Percentiles rank a stretch among this genome's conserved stretches.
These are phyloP conservation scores for Drosophila saltans DNA, from an alignment of 1,140 invertebrate species.

Conservation along the genomic window DNA sequence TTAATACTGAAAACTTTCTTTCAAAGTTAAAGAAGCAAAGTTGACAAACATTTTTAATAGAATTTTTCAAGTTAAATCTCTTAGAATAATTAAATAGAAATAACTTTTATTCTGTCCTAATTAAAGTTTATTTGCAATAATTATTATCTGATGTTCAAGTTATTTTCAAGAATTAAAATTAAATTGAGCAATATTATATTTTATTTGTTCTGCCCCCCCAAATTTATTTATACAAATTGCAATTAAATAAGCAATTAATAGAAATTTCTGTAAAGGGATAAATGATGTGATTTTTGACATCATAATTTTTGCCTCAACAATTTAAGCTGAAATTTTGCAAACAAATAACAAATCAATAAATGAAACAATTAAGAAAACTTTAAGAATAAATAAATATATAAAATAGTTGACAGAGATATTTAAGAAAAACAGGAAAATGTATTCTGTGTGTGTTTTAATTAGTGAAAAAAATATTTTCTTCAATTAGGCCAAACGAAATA, in stretches of 20 bases:
- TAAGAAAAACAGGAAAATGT: neutral
- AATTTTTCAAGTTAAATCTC: too few relatives aligned
- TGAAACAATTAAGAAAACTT: too few relatives aligned
- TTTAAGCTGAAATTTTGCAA: neutral
- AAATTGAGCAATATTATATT: too few relatives aligned
- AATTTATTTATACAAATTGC: neutral
- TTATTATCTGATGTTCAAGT: too few relatives aligned
- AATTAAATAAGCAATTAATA: neutral
- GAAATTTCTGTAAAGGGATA: neutral
- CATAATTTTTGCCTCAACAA: neutral
- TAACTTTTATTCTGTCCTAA: too few relatives aligned
- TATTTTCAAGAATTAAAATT: too few relatives aligned
- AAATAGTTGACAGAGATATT: neutral
- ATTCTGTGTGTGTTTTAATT: neutral
- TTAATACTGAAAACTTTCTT: too few relatives aligned
- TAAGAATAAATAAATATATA: neutral
- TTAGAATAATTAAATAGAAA: too few relatives aligned
- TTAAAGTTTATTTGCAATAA: too few relatives aligned
- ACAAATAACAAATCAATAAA: neutral
- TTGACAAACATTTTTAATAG: too few relatives aligned
- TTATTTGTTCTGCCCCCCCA: too few relatives aligned
- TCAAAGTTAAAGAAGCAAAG: too few relatives aligned
- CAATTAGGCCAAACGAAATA: neutral
- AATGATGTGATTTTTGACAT: neutral
- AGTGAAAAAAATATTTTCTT: neutral